Evolutionary conservation across 2,888 invertebrate species (phyloP).

Genomic region (Nezara viridula): DNA sequence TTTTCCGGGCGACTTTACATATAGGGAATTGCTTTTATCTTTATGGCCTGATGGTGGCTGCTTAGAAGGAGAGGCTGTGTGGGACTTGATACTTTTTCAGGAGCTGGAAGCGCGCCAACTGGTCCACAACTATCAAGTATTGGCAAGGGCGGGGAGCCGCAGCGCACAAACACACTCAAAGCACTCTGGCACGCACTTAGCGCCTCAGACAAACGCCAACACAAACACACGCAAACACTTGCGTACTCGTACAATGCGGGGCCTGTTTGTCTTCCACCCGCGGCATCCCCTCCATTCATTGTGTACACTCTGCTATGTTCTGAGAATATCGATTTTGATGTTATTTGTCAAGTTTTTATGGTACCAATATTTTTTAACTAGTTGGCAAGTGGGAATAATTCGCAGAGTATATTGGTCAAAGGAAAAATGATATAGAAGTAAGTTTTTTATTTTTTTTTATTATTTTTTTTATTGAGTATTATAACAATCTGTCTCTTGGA

Average conservation of each 20-base stretch:
- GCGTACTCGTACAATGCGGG: neutral
- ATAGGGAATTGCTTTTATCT: constrained; percentile 48
- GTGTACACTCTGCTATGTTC: neutral
- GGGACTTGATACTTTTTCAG: constrained; percentile 36
- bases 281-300: neutral
- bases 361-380: neutral
- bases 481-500: no score
- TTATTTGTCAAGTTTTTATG: neutral
- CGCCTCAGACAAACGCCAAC: neutral
- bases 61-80: constrained; percentile 12
- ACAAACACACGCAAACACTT: constrained; percentile 8
- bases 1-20: constrained; percentile 35
- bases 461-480: no score
- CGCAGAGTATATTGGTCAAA: no score
- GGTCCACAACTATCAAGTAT: constrained; percentile 39
- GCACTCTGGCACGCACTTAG: constrained; percentile 36
- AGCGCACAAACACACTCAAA: constrained; percentile 4
- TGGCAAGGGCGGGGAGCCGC: neutral
- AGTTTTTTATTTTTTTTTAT: no score
- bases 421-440: no score
- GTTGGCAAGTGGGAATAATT: no score
- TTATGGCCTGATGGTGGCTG: constrained; percentile 32
- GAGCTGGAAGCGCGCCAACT: neutral
- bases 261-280: neutral
- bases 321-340: neutral